phyloP scores from a whole-genome alignment of 2,797 vertebrate species.

The Macropodus opercularis region DNA sequence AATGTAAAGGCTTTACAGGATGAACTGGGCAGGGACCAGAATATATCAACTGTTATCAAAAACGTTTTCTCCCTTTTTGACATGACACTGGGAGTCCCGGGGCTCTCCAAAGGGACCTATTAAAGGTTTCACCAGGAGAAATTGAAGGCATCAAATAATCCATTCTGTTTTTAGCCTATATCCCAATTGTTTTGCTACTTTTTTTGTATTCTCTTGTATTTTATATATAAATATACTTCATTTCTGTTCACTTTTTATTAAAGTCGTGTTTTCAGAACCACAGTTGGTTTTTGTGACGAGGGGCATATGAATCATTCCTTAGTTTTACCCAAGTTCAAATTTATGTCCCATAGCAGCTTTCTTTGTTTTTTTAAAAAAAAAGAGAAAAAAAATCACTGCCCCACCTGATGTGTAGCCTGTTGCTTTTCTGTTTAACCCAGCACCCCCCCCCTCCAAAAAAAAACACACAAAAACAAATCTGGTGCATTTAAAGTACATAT shows the following conservation, averaged over 20 bases:
- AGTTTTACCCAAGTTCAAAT: slow-evolving; percentile 57
- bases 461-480: too few relatives aligned
- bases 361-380: slow-evolving; percentile 55
- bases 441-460: too few relatives aligned
- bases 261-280: slow-evolving; percentile 85
- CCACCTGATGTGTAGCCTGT: slow-evolving; percentile 67
- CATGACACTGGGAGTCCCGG: slow-evolving; percentile 69
- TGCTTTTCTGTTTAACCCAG: slow-evolving; percentile 55
- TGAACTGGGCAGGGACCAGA: slow-evolving; percentile 79
- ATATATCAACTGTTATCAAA: slow-evolving; percentile 66
- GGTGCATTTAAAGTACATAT: slow-evolving; percentile 72
- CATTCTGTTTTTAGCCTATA: slow-evolving; percentile 80
- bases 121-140: slow-evolving; percentile 70
- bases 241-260: slow-evolving; percentile 87
- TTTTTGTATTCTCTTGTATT: slow-evolving; percentile 89
- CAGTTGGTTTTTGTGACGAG: slow-evolving; percentile 79
- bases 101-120: slow-evolving; percentile 64
- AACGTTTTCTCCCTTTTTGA: slow-evolving; percentile 47
- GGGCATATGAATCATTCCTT: slow-evolving; percentile 69
- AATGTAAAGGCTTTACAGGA: slow-evolving; percentile 54
- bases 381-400: slow-evolving; percentile 62
- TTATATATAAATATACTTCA: slow-evolving; percentile 89
- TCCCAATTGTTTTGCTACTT: slow-evolving; percentile 86
- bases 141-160: slow-evolving; percentile 81
- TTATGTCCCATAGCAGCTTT: slow-evolving; percentile 65